Percentiles rank a stretch among this genome's conserved stretches.
These are phyloP conservation scores for Aplocera efformata DNA, from an alignment of 2,888 invertebrate species.

Conservation along the genomic window DNA sequence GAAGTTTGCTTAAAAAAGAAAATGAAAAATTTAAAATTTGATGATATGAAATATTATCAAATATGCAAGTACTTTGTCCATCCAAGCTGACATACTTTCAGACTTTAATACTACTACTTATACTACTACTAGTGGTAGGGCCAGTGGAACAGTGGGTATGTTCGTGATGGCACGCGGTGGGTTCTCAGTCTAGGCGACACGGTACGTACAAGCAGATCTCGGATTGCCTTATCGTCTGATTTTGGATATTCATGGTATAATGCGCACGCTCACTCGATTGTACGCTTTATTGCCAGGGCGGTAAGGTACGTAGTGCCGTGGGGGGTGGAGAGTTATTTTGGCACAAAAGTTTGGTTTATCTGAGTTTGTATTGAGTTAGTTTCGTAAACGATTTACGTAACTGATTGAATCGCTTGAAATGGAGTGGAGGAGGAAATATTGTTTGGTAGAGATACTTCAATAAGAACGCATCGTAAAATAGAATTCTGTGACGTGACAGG, in stretches of 20 bases:
- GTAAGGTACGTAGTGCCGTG: slow-evolving; percentile 2
- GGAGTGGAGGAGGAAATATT: slow-evolving; percentile 1
- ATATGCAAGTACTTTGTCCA: no score
- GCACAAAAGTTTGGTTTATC: slow-evolving; percentile 21
- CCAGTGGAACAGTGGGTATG: not conserved
- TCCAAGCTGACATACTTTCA: no score
- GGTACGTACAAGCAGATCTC: slow-evolving; percentile 9
- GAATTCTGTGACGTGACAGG: no score
- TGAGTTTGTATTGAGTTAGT: slow-evolving; percentile 19
- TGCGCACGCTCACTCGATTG: slow-evolving; percentile 3
- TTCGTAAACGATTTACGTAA: slow-evolving; percentile 12
- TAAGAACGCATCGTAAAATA: no score
- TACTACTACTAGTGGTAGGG: no score
- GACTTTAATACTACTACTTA: no score
- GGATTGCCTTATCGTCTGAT: slow-evolving; percentile 30
- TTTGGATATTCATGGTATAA: slow-evolving; percentile 30
- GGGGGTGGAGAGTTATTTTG: slow-evolving; percentile 8
- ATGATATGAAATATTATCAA: no score
- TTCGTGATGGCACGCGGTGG: not conserved
- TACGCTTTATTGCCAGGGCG: not conserved
- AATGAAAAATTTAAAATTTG: no score
- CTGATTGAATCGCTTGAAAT: slow-evolving; percentile 16
- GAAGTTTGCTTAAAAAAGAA: no score
- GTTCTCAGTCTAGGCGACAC: slow-evolving; percentile 6
- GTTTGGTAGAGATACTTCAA: no score